A percentile compares a stretch with the other conserved stretches of the same genome.
These are phyloP conservation scores for Holacanthus passer DNA, from an alignment of 2,113 vertebrate genomes.

Conservation along the genomic window DNA sequence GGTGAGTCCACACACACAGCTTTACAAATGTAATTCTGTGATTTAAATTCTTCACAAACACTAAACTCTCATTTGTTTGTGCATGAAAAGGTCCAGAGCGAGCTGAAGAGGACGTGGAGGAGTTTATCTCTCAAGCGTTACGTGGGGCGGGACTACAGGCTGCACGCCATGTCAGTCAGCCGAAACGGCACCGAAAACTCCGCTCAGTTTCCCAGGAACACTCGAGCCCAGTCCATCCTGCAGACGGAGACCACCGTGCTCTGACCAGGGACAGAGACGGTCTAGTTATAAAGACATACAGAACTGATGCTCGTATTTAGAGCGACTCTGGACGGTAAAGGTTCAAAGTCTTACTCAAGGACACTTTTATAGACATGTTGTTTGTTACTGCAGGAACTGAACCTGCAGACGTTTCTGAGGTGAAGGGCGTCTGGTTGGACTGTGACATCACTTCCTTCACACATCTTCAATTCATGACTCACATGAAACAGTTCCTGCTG, in stretches of 20 bases:
- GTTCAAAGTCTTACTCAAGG: conserved; percentile 2
- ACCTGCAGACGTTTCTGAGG: neutral
- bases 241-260: conserved; percentile 92
- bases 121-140: conserved; percentile 84
- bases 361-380: conserved; percentile 3
- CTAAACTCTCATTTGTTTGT: neutral
- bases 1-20: conserved; percentile 78
- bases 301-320: neutral
- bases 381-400: conserved; percentile 5
- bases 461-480: neutral
- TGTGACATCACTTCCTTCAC: neutral
- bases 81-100: conserved; percentile 87
- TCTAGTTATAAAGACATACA: neutral
- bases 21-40: rapidly evolving
- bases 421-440: neutral
- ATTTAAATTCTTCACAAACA: neutral
- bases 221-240: conserved; percentile 89
- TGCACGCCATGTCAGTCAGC: conserved; percentile 83
- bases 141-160: conserved; percentile 80
- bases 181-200: conserved; percentile 85
- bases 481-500: neutral
- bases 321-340: neutral
- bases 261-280: conserved; percentile 59
- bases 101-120: conserved; percentile 90
- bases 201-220: conserved; percentile 82